These are phyloP conservation scores for Mayetiola destructor DNA, from an alignment of 2,888 invertebrate species.

Conservation along the genomic window DNA sequence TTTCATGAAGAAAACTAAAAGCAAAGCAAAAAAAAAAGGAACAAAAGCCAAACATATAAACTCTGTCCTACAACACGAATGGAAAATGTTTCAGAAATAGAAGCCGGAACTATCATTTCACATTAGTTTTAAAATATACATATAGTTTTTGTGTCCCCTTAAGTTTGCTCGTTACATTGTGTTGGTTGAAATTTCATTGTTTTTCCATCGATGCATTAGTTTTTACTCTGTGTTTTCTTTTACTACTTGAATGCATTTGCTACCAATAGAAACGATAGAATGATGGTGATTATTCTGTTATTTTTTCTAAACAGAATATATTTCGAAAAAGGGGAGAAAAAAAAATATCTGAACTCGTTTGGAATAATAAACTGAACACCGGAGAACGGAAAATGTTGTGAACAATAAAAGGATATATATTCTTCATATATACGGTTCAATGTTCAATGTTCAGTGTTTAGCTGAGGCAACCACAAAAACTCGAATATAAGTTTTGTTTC, in stretches of 20 bases:
- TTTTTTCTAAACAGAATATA: constrained; percentile 5
- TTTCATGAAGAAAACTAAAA: neutral
- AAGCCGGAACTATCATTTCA: constrained; percentile 12
- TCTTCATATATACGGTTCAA: too few relatives aligned
- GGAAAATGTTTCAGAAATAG: constrained; percentile 4
- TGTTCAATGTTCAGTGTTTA: too few relatives aligned
- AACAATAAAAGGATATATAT: too few relatives aligned
- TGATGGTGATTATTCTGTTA: constrained; percentile 4
- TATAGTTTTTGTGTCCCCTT: neutral
- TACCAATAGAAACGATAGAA: neutral
- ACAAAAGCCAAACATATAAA: neutral
- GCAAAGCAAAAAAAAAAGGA: neutral
- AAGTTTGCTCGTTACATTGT: too few relatives aligned
- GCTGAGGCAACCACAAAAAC: too few relatives aligned
- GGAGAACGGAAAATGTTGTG: too few relatives aligned
- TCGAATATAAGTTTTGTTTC: neutral
- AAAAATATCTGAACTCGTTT: neutral
- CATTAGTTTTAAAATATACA: constrained; percentile 12
- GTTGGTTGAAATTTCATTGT: too few relatives aligned
- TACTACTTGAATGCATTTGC: neutral
- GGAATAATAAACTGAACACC: too few relatives aligned
- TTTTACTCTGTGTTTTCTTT: neutral
- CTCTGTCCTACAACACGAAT: neutral
- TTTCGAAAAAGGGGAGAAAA: neutral
- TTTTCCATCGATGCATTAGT: too few relatives aligned